Evolutionary conservation across 1,140 invertebrate genomes (phyloP), one percentile per base, ranked within the genome.

Genomic region (Conus betulinus): DNA sequence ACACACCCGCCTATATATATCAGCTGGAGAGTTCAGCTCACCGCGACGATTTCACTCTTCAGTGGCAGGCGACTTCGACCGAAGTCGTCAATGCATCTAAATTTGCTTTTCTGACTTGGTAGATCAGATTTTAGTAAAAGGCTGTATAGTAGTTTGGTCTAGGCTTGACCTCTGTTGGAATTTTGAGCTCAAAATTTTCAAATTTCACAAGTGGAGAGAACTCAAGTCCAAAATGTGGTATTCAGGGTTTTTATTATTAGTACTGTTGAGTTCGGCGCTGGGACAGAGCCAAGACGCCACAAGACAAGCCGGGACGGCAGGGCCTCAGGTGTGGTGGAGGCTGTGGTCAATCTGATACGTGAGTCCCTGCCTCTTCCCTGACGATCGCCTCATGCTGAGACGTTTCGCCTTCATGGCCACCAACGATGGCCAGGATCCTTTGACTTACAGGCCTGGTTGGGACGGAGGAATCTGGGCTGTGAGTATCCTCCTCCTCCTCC

Each of bases 401-500:
- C 88, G 89, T 5, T 67, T 90, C 15, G 89, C 89, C 25, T 90
- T 51, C 57, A 85, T 90, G 5, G 85, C 83, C 53, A 78, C 88
- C n/a, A 63, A 85, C 71, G 88, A 90, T 55, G 89, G 89, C 3
- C 84, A 60, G n/a, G 51, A 92, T 57, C 15, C 55, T 27, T 51
- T 71, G 10, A 91, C 90, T 23, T 91, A 88, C 89, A 76, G 90
- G 20, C 20, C 60, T 13, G 90, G 89, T 20, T 91, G 89, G n/a
- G 57, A 90, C 84, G 90, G 90, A 1, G 90, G 90, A 15, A 91
- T 91, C n/a, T 91, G 90, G 90, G 85, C 76, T 82, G 90, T 91
- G 23, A 89, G 85, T 84, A 57, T 4, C 53, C 53, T 2, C 78
- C 15, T 51, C 74, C 27, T 17, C 55, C 17, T 78, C 39, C 39